Conservation (phyloP, 2,113 vertebrate species). For the Clupea harengus region DNA sequence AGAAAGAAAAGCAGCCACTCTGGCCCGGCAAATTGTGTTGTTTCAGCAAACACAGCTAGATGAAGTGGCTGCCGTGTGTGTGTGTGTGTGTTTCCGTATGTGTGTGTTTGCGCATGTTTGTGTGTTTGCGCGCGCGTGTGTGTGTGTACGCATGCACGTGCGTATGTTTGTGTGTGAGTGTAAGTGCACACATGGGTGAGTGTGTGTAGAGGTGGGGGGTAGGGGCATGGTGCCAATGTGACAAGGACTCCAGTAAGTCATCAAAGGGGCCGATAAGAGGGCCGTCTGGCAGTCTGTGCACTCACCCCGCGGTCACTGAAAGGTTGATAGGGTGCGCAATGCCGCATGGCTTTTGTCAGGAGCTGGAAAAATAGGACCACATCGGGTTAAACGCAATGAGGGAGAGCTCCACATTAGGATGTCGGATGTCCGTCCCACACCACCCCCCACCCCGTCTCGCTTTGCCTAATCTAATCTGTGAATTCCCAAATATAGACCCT, state of each 20-base stretch:
- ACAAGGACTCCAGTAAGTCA: slow-evolving; percentile 20
- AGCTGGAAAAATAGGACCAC: slow-evolving; percentile 41
- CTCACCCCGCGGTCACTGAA: slow-evolving; percentile 47
- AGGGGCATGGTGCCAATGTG: slow-evolving; percentile 14
- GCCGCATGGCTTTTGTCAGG: slow-evolving; percentile 38
- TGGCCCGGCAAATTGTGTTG: not conserved
- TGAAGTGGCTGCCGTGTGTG: not conserved
- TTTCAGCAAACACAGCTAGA: slow-evolving; percentile 16
- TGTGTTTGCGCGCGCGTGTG: not conserved
- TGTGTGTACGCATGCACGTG: not conserved
- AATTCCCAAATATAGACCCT: slow-evolving; percentile 30
- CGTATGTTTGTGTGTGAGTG: not conserved
- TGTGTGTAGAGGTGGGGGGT: not conserved
- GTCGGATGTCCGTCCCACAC: slow-evolving; percentile 23
- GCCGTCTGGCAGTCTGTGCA: slow-evolving; percentile 35
- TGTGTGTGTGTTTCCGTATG: not conserved
- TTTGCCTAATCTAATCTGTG: slow-evolving; percentile 39
- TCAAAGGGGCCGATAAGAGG: slow-evolving; percentile 48
- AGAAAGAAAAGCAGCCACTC: not conserved
- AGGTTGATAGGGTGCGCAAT: slow-evolving; percentile 44
- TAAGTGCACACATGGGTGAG: not conserved
- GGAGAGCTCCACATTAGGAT: not conserved
- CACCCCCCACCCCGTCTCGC: not conserved
- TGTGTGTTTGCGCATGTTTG: not conserved
- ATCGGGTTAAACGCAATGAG: not conserved